These are phyloP conservation scores for Poecilus cupreus DNA, from an alignment of 2,888 invertebrate genomes.

Conservation along the genomic window DNA sequence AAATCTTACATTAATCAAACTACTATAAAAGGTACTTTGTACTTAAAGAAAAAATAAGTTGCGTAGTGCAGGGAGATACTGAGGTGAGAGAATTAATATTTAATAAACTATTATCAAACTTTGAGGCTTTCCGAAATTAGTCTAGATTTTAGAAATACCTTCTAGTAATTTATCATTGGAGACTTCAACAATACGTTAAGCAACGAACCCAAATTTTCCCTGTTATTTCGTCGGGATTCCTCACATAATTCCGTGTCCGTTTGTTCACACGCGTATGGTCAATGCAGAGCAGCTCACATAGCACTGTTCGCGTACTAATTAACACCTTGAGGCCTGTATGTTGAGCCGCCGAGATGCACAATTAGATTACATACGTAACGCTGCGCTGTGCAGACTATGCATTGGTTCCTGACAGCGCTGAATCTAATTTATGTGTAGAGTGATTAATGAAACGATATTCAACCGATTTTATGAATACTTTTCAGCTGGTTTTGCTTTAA, in stretches of 20 bases:
- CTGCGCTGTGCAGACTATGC: background rate
- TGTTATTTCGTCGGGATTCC: background rate
- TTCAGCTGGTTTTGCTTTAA: background rate
- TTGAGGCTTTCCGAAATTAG: too few species aligned
- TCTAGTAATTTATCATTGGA: too few species aligned
- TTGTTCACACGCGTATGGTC: conserved; percentile 23
- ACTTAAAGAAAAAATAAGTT: too few species aligned
- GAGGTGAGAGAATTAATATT: too few species aligned
- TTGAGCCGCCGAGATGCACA: conserved; percentile 26
- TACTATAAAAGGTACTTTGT: too few species aligned
- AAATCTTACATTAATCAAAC: too few species aligned
- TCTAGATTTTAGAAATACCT: too few species aligned
- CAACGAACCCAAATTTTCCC: too few species aligned
- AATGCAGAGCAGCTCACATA: conserved; percentile 7
- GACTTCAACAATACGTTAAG: too few species aligned
- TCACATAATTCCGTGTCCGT: background rate
- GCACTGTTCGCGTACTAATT: conserved; percentile 38
- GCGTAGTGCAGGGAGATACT: too few species aligned
- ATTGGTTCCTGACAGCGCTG: conserved; percentile 15
- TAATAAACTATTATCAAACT: too few species aligned
- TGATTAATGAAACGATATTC: conserved; percentile 12
- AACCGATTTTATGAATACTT: background rate
- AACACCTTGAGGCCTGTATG: conserved; percentile 23
- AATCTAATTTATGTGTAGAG: conserved; percentile 11
- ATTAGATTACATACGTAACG: conserved; percentile 40